Evolutionary conservation across 2,113 vertebrate species (phyloP).

Genomic region (Notarius quadriscutis): DNA sequence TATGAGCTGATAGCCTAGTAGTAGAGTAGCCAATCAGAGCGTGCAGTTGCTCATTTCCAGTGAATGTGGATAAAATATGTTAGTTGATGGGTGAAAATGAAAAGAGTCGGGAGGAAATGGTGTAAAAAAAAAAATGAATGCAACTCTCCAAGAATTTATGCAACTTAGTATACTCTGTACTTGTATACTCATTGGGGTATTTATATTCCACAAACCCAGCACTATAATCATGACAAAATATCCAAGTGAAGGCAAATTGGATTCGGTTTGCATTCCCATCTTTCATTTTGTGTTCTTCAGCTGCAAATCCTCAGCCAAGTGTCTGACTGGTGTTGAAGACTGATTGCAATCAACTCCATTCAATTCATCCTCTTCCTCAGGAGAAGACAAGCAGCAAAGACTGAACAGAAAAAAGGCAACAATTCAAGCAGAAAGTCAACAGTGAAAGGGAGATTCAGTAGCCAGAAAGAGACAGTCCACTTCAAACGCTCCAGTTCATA

Average conservation of each 20-base stretch:
- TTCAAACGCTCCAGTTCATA: neutral
- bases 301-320: neutral
- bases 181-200: neutral
- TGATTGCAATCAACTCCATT: constrained; percentile 37
- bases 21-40: too few relatives aligned
- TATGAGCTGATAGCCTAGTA: too few relatives aligned
- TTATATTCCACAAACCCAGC: neutral
- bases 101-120: neutral
- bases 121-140: neutral
- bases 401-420: constrained; percentile 39
- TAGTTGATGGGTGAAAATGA: neutral
- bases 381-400: constrained; percentile 41
- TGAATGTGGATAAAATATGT: too few relatives aligned
- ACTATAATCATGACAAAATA: neutral
- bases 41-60: too few relatives aligned
- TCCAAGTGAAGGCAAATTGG: neutral
- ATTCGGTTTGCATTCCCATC: neutral
- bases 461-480: neutral
- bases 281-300: neutral
- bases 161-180: neutral
- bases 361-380: constrained; percentile 12
- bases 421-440: neutral
- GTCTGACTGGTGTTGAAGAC: constrained; percentile 4
- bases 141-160: neutral
- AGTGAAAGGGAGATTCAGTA: neutral